phyloP scores from a whole-genome alignment of 2,113 vertebrate genomes.

The Dromiciops gliroides region DNA sequence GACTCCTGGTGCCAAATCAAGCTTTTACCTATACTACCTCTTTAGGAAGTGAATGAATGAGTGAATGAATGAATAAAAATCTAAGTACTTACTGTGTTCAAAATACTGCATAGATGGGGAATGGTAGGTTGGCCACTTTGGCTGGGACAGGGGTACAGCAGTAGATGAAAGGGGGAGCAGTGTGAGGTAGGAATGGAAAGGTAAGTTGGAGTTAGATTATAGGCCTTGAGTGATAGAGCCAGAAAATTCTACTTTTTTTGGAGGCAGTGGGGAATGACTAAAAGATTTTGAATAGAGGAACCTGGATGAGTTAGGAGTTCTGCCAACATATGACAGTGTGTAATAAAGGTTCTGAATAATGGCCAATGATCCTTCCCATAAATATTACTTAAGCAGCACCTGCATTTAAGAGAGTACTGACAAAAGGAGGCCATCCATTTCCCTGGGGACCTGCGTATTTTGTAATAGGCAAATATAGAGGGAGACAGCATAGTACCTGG shows the following conservation, averaged over 20 bases:
- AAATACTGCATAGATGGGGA: not conserved
- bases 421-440: not conserved
- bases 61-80: not conserved
- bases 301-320: not conserved
- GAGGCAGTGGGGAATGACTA: not conserved
- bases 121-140: not conserved
- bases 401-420: not conserved
- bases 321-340: not conserved
- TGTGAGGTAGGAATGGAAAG: not conserved
- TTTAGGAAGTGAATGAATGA: not conserved
- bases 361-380: not conserved
- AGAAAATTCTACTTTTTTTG: not conserved
- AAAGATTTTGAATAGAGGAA: not conserved
- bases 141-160: not conserved
- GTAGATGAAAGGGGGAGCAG: not conserved
- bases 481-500: not conserved
- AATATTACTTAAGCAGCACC: not conserved
- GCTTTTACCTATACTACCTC: not conserved
- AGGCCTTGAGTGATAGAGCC: not conserved
- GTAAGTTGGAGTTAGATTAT: not conserved
- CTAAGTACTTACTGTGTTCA: not conserved
- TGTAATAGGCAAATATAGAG: not conserved
- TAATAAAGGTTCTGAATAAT: not conserved
- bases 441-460: not conserved
- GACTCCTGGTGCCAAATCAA: not conserved